Conservation (phyloP, 2,797 vertebrate species). For the Acanthopagrus latus region DNA sequence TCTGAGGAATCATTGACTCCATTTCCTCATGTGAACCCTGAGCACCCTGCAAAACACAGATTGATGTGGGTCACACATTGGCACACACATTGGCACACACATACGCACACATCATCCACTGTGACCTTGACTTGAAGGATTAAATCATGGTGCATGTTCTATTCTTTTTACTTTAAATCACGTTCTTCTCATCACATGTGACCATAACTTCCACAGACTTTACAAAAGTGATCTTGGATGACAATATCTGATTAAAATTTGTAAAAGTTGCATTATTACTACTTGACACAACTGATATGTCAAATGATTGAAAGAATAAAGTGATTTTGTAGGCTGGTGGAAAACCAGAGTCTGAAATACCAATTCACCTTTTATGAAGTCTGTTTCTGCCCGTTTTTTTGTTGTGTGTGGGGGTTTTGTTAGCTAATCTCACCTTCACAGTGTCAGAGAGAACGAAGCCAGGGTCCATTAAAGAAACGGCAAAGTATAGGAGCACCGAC, state of each 20-base stretch:
- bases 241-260: background rate
- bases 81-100: background rate
- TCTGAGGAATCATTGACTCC: slow-evolving; percentile 79
- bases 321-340: background rate
- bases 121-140: background rate
- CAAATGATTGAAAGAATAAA: background rate
- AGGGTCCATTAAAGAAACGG: slow-evolving; percentile 94
- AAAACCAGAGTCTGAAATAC: background rate
- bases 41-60: slow-evolving; percentile 34
- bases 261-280: background rate
- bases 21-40: slow-evolving; percentile 80
- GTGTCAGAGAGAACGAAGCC: slow-evolving; percentile 89
- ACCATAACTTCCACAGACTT: background rate
- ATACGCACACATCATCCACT: background rate
- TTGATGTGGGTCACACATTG: slow-evolving; percentile 25
- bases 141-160: background rate
- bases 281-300: background rate
- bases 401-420: background rate
- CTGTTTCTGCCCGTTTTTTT: background rate
- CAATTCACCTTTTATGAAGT: no score
- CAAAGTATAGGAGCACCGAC: slow-evolving; percentile 91
- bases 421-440: slow-evolving; percentile 73
- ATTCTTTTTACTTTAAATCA: background rate
- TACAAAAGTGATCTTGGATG: background rate
- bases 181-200: background rate